A percentile compares a stretch with the other conserved stretches of the same genome.
Conservation (phyloP, 2,888 invertebrate genomes). For the Lamellibrachia satsuma region DNA sequence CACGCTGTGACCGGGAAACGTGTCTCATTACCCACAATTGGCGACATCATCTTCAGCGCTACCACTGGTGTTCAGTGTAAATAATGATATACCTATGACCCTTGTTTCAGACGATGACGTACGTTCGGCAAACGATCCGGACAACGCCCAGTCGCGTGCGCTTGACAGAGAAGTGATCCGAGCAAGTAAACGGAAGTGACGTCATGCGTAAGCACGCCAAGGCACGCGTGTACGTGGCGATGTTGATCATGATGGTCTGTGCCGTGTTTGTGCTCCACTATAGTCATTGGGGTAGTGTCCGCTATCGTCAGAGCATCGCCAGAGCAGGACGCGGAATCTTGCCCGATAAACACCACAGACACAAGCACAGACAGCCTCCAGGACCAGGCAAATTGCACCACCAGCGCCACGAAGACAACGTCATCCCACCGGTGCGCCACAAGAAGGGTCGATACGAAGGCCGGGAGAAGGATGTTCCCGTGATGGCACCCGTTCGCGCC, state of each 20-base stretch:
- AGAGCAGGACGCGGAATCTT: neutral
- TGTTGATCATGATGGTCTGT: neutral
- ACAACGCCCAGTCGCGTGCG: neutral
- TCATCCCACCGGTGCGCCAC: neutral
- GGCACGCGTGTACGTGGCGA: neutral
- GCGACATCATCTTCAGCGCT: neutral
- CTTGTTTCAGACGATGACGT: neutral
- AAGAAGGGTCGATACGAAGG: constrained; percentile 2
- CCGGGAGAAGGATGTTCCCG: neutral
- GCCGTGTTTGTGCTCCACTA: constrained; percentile 5
- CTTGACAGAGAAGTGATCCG: neutral
- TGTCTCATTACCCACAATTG: neutral
- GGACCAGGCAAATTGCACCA: neutral
- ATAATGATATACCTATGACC: neutral
- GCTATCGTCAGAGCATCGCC: constrained; percentile 5
- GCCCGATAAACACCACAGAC: neutral
- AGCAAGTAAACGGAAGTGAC: neutral
- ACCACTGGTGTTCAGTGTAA: neutral
- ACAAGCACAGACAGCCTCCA: neutral
- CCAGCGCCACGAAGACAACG: neutral
- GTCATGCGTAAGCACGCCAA: constrained; percentile 9
- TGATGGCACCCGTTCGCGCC: neutral
- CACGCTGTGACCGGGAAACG: no score
- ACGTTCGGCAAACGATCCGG: neutral
- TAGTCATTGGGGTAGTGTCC: neutral